Conservation (phyloP, 1,140 invertebrate species). For the Lordiphosa stackelbergi region DNA sequence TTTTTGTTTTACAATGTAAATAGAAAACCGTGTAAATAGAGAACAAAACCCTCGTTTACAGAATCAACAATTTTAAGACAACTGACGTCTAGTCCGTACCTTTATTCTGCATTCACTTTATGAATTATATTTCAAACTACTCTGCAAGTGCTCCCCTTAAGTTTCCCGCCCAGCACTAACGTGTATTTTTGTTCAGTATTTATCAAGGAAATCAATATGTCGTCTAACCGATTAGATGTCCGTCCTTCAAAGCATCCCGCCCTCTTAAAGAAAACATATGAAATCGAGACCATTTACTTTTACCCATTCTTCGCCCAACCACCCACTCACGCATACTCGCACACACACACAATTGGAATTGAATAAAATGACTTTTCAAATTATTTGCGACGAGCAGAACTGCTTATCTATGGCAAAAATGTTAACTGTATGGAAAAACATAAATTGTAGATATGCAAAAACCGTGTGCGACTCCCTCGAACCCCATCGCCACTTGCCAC, state of each 20-base stretch:
- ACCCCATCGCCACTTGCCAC: neutral
- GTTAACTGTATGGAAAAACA: slow-evolving; percentile 69
- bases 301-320: slow-evolving; percentile 8
- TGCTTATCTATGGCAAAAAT: slow-evolving; percentile 68
- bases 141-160: slow-evolving; percentile 26
- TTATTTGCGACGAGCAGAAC: slow-evolving; percentile 61
- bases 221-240: slow-evolving; percentile 30
- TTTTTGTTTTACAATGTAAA: too few species aligned
- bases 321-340: neutral
- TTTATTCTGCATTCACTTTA: too few species aligned
- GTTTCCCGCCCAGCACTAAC: neutral
- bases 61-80: too few species aligned
- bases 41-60: too few species aligned
- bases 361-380: slow-evolving; percentile 70
- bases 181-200: slow-evolving; percentile 64
- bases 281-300: slow-evolving; percentile 52
- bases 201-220: slow-evolving; percentile 66
- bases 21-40: too few species aligned
- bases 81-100: too few species aligned
- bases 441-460: slow-evolving; percentile 71
- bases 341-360: slow-evolving; percentile 54
- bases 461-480: slow-evolving; percentile 5
- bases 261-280: slow-evolving; percentile 34
- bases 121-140: too few species aligned
- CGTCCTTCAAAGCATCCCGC: slow-evolving; percentile 14